Base-by-base conservation (phyloP, 2,113 vertebrate genomes). In the Alethe castanea region DNA sequence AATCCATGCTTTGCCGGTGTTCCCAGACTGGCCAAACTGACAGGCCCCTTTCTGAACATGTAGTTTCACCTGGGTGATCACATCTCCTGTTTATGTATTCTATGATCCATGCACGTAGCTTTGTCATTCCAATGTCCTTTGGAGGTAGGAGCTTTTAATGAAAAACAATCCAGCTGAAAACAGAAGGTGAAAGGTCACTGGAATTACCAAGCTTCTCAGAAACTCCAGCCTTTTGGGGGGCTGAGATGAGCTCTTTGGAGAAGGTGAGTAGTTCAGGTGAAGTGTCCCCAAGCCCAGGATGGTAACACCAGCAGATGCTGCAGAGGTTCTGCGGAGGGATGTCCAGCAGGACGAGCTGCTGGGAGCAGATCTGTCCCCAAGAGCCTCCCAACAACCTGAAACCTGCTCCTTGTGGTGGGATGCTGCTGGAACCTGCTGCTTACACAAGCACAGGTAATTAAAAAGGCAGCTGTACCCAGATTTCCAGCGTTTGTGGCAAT, bases 291-390 rank as follows among this genome's bases (percentile, higher is more conserved):
- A 70, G 38, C 9, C 35, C 64, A 64, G 50, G 65, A 33, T 24
- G 19, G 61, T 23, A 59, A 70, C 29, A 50, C 11, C 1, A 1
- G 28, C 52, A 56, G 81, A 33, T 36, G 50, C 57, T 92, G 52
- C 81, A n/a, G 22, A 47, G 31, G 20, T 35, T 85, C 56, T 62
- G 42, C 61, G 0, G 18, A 62, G 48, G 48, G 8, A 18, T 62
- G 71, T 11, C 33, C 79, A 45, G 35, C 31, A 74, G 52, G 86
- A 69, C 0, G 0, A 31, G 50, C 24, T 44, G 24, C 60, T 29
- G 31, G 60, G 38, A 47, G 22, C 0, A 0, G 20, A 31, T 25
- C 28, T 29, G 20, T 73, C 67, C 81, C 64, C 0, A 0, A 12
- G 48, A 72, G 12, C 38, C 6, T 72, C 36, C 20, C 1, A 0